Percentiles rank a stretch among this genome's conserved stretches.
These are phyloP conservation scores for Sesia apiformis DNA, from an alignment of 2,888 invertebrate genomes.

Conservation along the genomic window DNA sequence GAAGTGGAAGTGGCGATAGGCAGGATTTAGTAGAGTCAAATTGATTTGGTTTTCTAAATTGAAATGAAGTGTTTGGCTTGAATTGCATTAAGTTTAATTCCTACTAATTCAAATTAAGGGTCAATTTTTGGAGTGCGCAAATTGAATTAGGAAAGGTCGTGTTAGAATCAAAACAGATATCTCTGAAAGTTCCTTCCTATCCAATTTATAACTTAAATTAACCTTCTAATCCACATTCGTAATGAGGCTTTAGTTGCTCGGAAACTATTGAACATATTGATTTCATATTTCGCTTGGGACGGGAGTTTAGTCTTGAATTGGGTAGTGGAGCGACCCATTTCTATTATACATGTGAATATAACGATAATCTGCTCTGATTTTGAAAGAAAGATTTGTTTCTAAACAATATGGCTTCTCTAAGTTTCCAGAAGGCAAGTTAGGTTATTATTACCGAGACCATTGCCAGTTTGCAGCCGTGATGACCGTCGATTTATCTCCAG, in stretches of 20 bases:
- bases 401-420: background rate
- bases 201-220: background rate
- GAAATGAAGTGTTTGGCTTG: background rate
- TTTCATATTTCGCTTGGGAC: background rate
- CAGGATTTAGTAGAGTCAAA: conserved; percentile 28
- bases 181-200: background rate
- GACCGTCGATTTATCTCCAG: conserved; percentile 35
- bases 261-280: background rate
- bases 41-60: conserved; percentile 23
- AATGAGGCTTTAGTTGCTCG: background rate
- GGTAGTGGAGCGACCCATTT: background rate
- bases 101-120: too few relatives aligned
- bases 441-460: background rate
- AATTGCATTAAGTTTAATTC: too few relatives aligned
- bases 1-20: conserved; percentile 16
- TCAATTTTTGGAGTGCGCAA: too few relatives aligned
- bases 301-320: background rate
- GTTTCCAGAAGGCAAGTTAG: background rate
- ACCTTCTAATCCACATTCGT: background rate
- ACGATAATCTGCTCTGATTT: background rate
- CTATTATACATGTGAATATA: background rate
- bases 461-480: conserved; percentile 12
- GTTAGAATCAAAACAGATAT: too few relatives aligned
- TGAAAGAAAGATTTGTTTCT: background rate
- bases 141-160: too few relatives aligned